Evolutionary conservation across 2,113 vertebrate genomes (phyloP).

Genomic region (Rostratula benghalensis): DNA sequence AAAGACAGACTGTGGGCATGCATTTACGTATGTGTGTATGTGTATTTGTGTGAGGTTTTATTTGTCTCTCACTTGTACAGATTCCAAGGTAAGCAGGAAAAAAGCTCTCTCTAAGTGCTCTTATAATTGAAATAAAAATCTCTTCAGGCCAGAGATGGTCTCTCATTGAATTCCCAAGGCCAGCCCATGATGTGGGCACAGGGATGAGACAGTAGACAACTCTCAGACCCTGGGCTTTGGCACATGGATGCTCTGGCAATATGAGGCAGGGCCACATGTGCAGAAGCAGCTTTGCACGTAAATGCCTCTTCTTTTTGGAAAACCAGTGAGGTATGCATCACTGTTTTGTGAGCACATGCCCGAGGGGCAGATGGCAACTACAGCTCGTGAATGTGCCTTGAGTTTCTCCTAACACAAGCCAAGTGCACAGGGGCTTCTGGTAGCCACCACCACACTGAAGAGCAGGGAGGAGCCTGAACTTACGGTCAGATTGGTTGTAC

Average conservation of each 20-base stretch:
- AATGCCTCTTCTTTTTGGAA: not conserved
- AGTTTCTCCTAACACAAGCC: not conserved
- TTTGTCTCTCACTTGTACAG: not conserved
- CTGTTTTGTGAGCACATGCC: not conserved
- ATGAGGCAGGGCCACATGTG: not conserved
- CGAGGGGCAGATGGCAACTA: not conserved
- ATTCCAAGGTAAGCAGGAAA: slow-evolving; percentile 3
- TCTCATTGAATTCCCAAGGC: slow-evolving; percentile 9
- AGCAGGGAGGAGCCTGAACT: slow-evolving; percentile 49
- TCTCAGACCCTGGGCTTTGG: not conserved
- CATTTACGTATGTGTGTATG: not conserved
- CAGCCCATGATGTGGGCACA: fast-evolving
- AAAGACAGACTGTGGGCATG: not conserved
- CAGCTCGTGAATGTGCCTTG: not conserved
- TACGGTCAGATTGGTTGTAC: slow-evolving; percentile 92
- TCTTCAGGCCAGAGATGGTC: not conserved
- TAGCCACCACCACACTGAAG: not conserved
- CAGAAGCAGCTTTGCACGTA: not conserved
- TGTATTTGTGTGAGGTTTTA: not conserved
- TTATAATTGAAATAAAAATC: not conserved
- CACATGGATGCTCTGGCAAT: not conserved
- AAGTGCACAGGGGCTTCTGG: not conserved
- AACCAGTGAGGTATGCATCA: not conserved
- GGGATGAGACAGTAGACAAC: not conserved
- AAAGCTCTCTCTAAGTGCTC: not conserved